Base-by-base conservation (phyloP, 2,888 invertebrate species). In the Rapana venosa region DNA sequence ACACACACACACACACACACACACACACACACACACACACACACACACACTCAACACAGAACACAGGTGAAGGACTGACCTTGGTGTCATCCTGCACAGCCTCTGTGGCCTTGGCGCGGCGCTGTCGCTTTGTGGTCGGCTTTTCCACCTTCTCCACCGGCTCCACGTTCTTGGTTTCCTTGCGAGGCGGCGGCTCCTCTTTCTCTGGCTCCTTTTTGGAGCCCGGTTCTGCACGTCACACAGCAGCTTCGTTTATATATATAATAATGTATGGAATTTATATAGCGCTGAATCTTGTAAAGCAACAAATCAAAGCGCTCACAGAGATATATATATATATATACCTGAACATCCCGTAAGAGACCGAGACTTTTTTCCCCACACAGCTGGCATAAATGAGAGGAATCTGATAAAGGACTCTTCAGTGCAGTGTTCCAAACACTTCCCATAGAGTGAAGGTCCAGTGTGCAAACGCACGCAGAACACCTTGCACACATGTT, bases 31-130 rank as follows among this genome's bases (percentile, higher is more conserved):
- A n/a, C n/a, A n/a, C n/a, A n/a, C n/a, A n/a, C n/a, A n/a, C n/a
- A n/a, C n/a, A n/a, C n/a, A n/a, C n/a, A n/a, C n/a, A n/a, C n/a
- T n/a, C n/a, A n/a, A n/a, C n/a, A n/a, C n/a, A n/a, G n/a, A n/a
- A n/a, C 47, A 47, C 47, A 47, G 47, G 2, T 8, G 2, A 2
- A 36, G 13, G 35, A 8, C 56, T 85, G 84, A 94, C 93, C 92
- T 93, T 94, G 86, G 94, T 93, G 89, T 95, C 95, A 87, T 95
- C 95, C 92, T 94, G 94, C n/a, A 90, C 92, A n/a, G 93, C 91
- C 79, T 93, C 93, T 84, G 94, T 93, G 88, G 93, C 93, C 91
- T 95, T 94, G 91, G 95, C 94, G 79, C 95, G 89, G 77, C 95
- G 91, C 91, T 95, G 95, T 87, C 95, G 90, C 91, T 95, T 95